These are phyloP conservation scores for Drosophila neocordata DNA, from an alignment of 1,140 invertebrate genomes.

Conservation along the genomic window DNA sequence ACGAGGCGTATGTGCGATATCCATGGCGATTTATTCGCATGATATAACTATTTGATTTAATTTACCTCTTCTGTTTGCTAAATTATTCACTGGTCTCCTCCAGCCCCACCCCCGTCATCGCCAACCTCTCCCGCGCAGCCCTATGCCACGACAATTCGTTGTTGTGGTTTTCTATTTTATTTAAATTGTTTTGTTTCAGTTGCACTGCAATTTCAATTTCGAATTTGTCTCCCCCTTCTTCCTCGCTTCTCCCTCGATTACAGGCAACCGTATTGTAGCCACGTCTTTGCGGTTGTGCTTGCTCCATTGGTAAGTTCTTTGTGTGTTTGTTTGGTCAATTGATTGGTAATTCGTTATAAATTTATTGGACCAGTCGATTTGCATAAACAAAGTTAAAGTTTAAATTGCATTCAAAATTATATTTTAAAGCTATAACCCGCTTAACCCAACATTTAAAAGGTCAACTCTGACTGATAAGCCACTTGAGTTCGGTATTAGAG, in stretches of 20 bases:
- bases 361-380: constrained; percentile 48
- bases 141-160: constrained; percentile 28
- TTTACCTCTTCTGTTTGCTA: constrained; percentile 46
- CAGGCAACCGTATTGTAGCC: constrained; percentile 15
- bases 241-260: background rate
- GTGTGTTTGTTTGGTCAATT: constrained; percentile 62
- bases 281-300: background rate
- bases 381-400: constrained; percentile 41
- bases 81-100: constrained; percentile 55
- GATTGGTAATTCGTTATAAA: constrained; percentile 65
- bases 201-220: constrained; percentile 71
- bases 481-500: constrained; percentile 3
- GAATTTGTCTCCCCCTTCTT: constrained; percentile 52
- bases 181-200: constrained; percentile 76
- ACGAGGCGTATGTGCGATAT: constrained; percentile 79
- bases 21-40: constrained; percentile 76
- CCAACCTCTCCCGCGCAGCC: constrained; percentile 11
- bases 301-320: constrained; percentile 31
- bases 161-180: constrained; percentile 65
- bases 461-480: constrained; percentile 31
- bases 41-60: constrained; percentile 81
- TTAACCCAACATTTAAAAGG: constrained; percentile 23
- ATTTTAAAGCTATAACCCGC: constrained; percentile 43
- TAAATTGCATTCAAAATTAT: constrained; percentile 24
- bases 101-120: background rate